Conservation (phyloP, 2,888 invertebrate species). For the Xanthostigma xanthostigma region DNA sequence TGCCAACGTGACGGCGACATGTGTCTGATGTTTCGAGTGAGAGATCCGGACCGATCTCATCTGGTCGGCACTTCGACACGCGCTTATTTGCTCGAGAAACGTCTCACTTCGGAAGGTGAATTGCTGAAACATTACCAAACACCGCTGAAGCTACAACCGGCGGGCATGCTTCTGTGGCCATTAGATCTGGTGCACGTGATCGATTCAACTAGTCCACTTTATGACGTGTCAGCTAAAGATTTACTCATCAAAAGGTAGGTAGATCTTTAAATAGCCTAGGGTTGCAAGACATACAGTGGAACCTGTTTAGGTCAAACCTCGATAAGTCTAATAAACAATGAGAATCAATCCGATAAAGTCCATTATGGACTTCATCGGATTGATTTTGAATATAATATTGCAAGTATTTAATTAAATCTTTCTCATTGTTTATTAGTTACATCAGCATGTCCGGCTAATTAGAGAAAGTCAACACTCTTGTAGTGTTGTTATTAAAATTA, state of each 20-base stretch:
- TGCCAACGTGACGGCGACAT: constrained; percentile 64
- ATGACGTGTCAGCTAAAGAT: constrained; percentile 61
- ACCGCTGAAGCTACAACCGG: constrained; percentile 46
- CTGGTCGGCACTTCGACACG: constrained; percentile 65
- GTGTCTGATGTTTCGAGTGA: constrained; percentile 66
- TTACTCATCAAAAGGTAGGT: constrained; percentile 45
- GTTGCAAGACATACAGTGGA: not conserved
- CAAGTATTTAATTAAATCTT: no score
- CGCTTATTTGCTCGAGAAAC: constrained; percentile 47
- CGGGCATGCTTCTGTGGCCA: constrained; percentile 66
- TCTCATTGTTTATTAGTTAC: no score
- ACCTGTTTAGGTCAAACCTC: no score
- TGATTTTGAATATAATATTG: no score
- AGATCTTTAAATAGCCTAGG: constrained; percentile 18
- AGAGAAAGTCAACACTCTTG: no score
- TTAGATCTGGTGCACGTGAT: constrained; percentile 75
- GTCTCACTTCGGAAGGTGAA: constrained; percentile 51
- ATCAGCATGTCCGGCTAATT: no score
- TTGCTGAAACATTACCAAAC: constrained; percentile 57
- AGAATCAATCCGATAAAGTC: no score
- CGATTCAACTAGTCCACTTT: constrained; percentile 61
- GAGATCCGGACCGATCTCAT: constrained; percentile 63
- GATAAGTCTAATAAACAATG: no score
- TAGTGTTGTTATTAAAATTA: no score
- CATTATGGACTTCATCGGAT: no score